Percentiles rank a stretch among this genome's conserved stretches.
phyloP scores from a whole-genome alignment of 2,113 vertebrate species.

The Chitala chitala region DNA sequence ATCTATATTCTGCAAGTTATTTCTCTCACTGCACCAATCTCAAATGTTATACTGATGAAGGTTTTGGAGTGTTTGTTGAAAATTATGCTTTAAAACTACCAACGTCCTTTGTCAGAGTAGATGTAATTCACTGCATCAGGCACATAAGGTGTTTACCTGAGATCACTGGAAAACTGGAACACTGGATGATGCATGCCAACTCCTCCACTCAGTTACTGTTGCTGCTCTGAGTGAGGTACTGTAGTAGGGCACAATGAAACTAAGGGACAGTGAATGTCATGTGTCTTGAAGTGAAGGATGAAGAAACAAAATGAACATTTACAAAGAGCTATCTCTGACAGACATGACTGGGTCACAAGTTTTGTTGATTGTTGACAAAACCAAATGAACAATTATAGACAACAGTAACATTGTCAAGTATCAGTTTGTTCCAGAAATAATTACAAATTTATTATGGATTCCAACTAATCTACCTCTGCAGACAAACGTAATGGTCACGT shows the following conservation, averaged over 20 bases:
- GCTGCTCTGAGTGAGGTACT: not conserved
- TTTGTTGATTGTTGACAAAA: not conserved
- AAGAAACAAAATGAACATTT: not conserved
- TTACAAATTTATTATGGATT: not conserved
- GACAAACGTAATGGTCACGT: not conserved
- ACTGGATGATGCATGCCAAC: not conserved
- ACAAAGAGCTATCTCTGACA: not conserved
- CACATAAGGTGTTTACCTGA: not conserved
- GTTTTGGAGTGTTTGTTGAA: constrained; percentile 23
- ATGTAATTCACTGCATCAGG: not conserved
- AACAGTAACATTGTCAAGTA: too few species aligned
- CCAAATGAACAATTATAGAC: not conserved
- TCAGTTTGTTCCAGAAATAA: not conserved
- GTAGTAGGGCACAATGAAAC: constrained; percentile 2
- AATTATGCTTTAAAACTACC: constrained; percentile 8
- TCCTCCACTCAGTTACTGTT: not conserved
- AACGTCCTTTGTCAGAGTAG: not conserved
- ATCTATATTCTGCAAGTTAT: constrained; percentile 17
- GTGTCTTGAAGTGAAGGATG: not conserved
- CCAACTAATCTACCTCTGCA: not conserved
- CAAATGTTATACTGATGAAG: constrained; percentile 21
- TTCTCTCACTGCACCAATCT: constrained; percentile 20
- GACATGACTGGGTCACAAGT: not conserved
- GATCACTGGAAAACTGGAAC: not conserved
- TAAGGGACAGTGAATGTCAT: not conserved